phyloP scores from a whole-genome alignment of 2,113 vertebrate species.

The Tachuris rubrigastra region DNA sequence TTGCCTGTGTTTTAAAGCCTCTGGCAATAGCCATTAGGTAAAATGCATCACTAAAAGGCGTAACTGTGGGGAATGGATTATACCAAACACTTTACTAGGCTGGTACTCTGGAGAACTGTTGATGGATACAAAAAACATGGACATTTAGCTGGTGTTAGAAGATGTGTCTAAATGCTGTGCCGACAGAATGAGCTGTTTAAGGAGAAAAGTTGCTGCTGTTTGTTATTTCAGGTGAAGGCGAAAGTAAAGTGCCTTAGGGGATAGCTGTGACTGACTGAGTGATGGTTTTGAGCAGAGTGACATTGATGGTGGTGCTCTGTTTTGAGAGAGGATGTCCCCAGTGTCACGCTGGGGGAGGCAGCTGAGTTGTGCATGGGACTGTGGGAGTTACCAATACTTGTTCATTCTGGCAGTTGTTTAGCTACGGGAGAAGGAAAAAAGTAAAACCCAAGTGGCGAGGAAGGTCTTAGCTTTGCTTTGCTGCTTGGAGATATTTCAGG shows the following conservation, averaged over 20 bases:
- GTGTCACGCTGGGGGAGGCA: neutral
- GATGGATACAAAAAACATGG: neutral
- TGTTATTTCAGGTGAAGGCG: neutral
- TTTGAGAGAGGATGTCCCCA: neutral
- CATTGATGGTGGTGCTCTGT: neutral
- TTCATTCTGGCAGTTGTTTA: neutral
- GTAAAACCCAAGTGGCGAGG: accelerated
- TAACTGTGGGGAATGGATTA: constrained; percentile 64
- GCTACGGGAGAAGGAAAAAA: neutral
- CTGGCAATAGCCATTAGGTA: constrained; percentile 56
- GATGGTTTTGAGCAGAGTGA: neutral
- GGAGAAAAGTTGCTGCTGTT: constrained; percentile 14
- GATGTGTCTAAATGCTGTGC: neutral
- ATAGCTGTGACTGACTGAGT: neutral
- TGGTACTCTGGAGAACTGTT: neutral
- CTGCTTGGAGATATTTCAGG: neutral
- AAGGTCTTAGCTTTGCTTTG: neutral
- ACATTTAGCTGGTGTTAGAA: neutral
- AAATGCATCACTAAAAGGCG: constrained; percentile 50
- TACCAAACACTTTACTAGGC: neutral
- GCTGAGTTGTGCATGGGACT: accelerated
- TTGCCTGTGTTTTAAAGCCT: constrained; percentile 37
- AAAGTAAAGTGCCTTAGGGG: neutral
- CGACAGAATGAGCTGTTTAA: constrained; percentile 1
- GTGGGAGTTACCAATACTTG: neutral